phyloP scores from a whole-genome alignment of 2,888 invertebrate species.

The Tiliacea aurago region DNA sequence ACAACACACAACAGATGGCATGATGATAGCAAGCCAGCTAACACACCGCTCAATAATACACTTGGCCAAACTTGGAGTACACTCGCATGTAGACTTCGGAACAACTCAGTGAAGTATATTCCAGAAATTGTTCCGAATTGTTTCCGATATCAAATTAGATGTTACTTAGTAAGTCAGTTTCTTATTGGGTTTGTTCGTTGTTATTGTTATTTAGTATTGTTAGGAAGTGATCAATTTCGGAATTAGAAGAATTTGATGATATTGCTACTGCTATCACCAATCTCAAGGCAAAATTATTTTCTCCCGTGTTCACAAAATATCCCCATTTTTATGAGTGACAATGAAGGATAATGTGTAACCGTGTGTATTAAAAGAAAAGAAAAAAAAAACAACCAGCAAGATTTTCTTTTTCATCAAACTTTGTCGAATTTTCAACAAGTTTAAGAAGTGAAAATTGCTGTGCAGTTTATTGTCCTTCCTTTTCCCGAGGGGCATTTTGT shows the following conservation, averaged over 20 bases:
- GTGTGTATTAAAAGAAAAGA: neutral
- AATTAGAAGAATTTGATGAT: neutral
- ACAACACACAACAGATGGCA: conserved; percentile 44
- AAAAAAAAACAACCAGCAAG: no score
- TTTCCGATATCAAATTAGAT: conserved; percentile 59
- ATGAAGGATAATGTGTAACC: neutral
- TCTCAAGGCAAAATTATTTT: neutral
- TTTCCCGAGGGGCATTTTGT: neutral
- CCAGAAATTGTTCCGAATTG: conserved; percentile 51
- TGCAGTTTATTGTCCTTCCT: neutral
- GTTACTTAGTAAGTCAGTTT: conserved; percentile 55
- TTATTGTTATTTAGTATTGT: conserved; percentile 31
- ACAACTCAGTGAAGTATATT: conserved; percentile 53
- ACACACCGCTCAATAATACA: conserved; percentile 47
- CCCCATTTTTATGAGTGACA: neutral
- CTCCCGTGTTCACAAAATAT: neutral
- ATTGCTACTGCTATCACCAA: neutral
- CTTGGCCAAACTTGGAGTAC: conserved; percentile 39
- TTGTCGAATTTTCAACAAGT: neutral
- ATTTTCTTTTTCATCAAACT: neutral
- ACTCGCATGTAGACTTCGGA: conserved; percentile 44
- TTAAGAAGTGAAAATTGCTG: neutral
- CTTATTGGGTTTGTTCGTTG: conserved; percentile 37
- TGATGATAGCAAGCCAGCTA: conserved; percentile 25
- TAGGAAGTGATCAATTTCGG: neutral